phyloP scores from a whole-genome alignment of 2,888 invertebrate species.

The Drosophila planitibia region DNA sequence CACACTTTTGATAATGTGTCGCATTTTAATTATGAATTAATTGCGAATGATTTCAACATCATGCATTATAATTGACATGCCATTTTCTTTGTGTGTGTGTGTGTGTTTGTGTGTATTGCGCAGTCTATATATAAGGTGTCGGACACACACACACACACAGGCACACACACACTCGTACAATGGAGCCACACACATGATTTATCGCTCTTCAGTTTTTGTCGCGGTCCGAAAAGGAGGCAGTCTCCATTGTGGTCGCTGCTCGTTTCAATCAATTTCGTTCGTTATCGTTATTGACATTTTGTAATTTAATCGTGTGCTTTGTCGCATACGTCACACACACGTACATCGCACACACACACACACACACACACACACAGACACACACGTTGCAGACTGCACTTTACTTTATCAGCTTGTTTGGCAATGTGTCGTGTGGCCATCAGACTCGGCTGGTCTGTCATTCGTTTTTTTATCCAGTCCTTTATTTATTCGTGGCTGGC shows the following conservation, averaged over 20 bases:
- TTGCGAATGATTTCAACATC: slow-evolving; percentile 81
- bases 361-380: slow-evolving; percentile 18
- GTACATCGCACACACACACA: slow-evolving; percentile 26
- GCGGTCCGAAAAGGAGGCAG: slow-evolving; percentile 1
- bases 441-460: slow-evolving; percentile 32
- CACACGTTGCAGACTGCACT: slow-evolving; percentile 60
- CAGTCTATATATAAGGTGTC: slow-evolving; percentile 57
- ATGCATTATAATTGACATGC: slow-evolving; percentile 80
- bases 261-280: slow-evolving; percentile 80
- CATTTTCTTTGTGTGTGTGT: slow-evolving; percentile 38
- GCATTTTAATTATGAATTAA: slow-evolving; percentile 80
- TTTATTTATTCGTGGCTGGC: slow-evolving; percentile 48
- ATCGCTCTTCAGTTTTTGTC: slow-evolving; percentile 48
- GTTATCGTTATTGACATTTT: slow-evolving; percentile 81
- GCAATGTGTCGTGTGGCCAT: slow-evolving; percentile 57
- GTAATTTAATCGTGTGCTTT: slow-evolving; percentile 81
- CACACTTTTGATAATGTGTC: slow-evolving; percentile 78
- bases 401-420: slow-evolving; percentile 76
- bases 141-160: slow-evolving; percentile 16
- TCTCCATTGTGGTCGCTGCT: slow-evolving; percentile 67
- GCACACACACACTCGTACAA: slow-evolving; percentile 3
- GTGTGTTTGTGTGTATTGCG: slow-evolving; percentile 10
- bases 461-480: slow-evolving; percentile 23
- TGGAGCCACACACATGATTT: slow-evolving; percentile 60
- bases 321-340: slow-evolving; percentile 58